phyloP scores from a whole-genome alignment of 2,888 invertebrate genomes.

The Hydropsyche betteni region DNA sequence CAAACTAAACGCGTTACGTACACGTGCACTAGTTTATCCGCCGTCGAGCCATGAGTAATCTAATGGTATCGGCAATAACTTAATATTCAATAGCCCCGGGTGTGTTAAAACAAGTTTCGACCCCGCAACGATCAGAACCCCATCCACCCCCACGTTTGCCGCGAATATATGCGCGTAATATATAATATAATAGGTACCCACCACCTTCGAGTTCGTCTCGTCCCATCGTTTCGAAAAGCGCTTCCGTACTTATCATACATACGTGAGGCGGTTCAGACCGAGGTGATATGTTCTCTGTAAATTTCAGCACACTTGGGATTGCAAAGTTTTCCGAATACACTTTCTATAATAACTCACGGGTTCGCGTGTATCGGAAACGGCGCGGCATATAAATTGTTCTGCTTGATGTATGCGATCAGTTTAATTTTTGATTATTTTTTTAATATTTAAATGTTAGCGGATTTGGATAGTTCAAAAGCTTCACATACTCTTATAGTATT shows the following conservation, averaged over 20 bases:
- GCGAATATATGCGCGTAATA: no score
- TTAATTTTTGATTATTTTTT: no score
- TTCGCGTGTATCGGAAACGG: conserved; percentile 5
- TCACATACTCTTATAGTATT: no score
- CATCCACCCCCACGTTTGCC: neutral
- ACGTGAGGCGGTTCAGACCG: conserved; percentile 9
- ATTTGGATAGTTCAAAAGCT: no score
- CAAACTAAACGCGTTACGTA: no score
- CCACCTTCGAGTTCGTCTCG: no score
- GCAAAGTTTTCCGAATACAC: conserved; percentile 42
- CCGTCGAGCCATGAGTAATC: conserved; percentile 18
- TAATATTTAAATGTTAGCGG: no score
- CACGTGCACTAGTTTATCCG: conserved; percentile 12
- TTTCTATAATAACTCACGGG: conserved; percentile 36
- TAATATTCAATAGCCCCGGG: conserved; percentile 38
- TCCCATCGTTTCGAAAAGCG: no score
- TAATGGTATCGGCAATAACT: conserved; percentile 33
- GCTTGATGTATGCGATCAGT: no score
- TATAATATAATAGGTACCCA: no score
- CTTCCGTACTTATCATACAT: conserved; percentile 19
- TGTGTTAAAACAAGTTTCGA: conserved; percentile 35
- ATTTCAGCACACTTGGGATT: conserved; percentile 43
- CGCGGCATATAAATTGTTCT: no score
- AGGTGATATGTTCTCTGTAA: conserved; percentile 44
- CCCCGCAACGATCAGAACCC: conserved; percentile 28